Base-by-base conservation (phyloP, 2,113 vertebrate genomes). In the Dasyprocta punctata region DNA sequence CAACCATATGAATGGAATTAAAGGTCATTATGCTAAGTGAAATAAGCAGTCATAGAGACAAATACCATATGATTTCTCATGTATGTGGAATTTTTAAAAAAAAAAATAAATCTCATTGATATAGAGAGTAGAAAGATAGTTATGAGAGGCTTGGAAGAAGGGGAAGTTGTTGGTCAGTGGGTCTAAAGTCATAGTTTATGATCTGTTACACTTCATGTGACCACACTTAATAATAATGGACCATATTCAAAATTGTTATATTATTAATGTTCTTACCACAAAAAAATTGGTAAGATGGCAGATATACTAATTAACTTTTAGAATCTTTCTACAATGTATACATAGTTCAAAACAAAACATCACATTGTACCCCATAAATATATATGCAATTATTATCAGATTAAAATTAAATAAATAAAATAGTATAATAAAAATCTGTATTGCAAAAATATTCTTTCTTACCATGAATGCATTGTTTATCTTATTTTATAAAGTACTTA, bases 401-500 rank as follows among this genome's bases (percentile, higher is more conserved):
- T 81, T n/a, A 81, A 81, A 78, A n/a, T 49, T 78, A 52, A 81
- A 81, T 17, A 81, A 22, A 56, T 54, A 54, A 54, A n/a, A n/a
- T n/a, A n/a, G n/a, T 81, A 20, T n/a, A 81, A 20, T 54, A 24
- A 81, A 30, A 56, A 81, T 81, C 30, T 13, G 24, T 81, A 56
- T 10, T 81, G 52, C 19, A 81, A 81, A n/a, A 80, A 69, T 14
- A 22, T 83, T n/a, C 36, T 83, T 71, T 44, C 81, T 69, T 83
- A 52, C 2, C 2, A 61, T 90, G 81, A 85, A 33, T 56, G 33
- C 33, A 78, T 90, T 90, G 58, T 33, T 44, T 56, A 13, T 4
- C 85, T 26, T 89, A 47, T 67, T 77, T 90, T 90, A 78, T 85
- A 67, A 95, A 90, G n/a, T 69, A 89, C 82, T 89, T 73, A 89